phyloP scores from a whole-genome alignment of 2,888 invertebrate genomes.

The Rosalia funebris region DNA sequence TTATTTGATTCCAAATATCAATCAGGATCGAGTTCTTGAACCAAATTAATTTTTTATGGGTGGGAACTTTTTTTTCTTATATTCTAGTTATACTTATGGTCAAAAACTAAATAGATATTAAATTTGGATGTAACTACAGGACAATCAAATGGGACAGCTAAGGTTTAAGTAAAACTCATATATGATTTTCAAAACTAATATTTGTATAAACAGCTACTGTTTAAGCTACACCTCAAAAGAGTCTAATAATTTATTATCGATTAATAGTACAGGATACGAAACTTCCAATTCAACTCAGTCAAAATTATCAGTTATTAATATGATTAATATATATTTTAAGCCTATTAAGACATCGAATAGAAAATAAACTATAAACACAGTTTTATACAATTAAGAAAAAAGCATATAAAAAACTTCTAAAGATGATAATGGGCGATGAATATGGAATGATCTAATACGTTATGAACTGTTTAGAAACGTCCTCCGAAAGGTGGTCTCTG shows the following conservation, averaged over 20 bases:
- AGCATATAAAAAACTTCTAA: constrained; percentile 8
- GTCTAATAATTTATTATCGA: constrained; percentile 4
- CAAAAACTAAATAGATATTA: no score
- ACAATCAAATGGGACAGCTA: no score
- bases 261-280: constrained; percentile 4
- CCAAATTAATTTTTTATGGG: no score
- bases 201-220: constrained; percentile 17
- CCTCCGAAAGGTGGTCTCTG: constrained; percentile 56
- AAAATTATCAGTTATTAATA: not conserved
- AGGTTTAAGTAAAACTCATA: no score
- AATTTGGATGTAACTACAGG: no score
- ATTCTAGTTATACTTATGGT: no score
- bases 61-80: no score
- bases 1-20: no score
- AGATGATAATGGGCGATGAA: constrained; percentile 6
- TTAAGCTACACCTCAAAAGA: not conserved
- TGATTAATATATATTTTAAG: constrained; percentile 11
- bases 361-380: constrained; percentile 9
- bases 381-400: constrained; percentile 19
- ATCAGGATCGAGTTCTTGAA: no score
- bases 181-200: not conserved
- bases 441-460: constrained; percentile 36
- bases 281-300: constrained; percentile 8
- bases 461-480: constrained; percentile 33
- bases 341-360: constrained; percentile 5